phyloP scores from a whole-genome alignment of 2,797 vertebrate genomes.

The Nyctibius grandis region DNA sequence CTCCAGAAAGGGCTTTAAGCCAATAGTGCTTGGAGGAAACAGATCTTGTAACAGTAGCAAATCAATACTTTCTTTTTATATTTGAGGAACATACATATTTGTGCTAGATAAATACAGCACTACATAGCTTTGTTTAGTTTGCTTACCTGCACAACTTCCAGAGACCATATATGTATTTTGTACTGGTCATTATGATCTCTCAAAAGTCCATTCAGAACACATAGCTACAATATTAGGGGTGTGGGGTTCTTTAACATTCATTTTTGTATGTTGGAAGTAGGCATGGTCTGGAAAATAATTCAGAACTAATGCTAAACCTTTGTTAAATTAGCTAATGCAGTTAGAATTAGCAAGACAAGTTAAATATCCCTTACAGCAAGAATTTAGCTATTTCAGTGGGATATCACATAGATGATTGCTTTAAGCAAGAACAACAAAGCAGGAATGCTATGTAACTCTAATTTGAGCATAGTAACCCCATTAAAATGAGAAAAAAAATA shows the following conservation, averaged over 20 bases:
- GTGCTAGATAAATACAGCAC: conserved; percentile 57
- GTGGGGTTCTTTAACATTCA: not conserved
- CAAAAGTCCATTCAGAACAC: conserved; percentile 44
- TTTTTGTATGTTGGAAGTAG: not conserved
- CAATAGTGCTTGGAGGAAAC: conserved; percentile 35
- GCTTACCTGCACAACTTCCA: conserved; percentile 37
- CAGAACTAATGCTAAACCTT: not conserved
- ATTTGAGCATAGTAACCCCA: conserved; percentile 5
- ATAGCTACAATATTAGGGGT: not conserved
- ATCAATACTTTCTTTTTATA: conserved; percentile 49
- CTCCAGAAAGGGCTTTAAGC: conserved; percentile 51
- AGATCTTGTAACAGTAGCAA: conserved; percentile 38
- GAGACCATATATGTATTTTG: conserved; percentile 36
- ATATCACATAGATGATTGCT: not conserved
- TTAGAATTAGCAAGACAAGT: not conserved
- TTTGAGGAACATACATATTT: conserved; percentile 35
- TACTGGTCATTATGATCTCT: conserved; percentile 43
- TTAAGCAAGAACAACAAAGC: not conserved
- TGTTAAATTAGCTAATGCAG: not conserved
- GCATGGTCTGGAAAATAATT: not conserved
- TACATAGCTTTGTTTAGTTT: conserved; percentile 31
- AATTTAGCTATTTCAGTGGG: not conserved
- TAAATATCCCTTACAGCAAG: not conserved
- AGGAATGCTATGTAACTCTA: not conserved
- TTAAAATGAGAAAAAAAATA: conserved; percentile 19